Evolutionary conservation across 2,113 vertebrate species (phyloP).

Genomic region (rat (Rattus norvegicus)): DNA sequence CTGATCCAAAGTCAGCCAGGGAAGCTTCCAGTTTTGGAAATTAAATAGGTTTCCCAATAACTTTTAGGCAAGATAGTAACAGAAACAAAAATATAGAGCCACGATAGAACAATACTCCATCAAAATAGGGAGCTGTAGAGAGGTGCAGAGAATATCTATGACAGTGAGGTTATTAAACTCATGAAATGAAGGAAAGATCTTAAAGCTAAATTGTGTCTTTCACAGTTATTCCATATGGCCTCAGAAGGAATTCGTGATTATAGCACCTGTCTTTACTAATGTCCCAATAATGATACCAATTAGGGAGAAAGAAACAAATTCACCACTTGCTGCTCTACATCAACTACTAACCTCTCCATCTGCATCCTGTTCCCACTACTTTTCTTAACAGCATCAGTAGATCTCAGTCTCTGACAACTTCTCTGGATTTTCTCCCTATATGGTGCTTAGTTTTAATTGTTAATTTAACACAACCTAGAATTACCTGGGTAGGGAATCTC

Average conservation of each 20-base stretch:
- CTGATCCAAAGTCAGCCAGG: neutral
- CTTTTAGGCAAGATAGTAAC: neutral
- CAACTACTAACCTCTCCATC: neutral
- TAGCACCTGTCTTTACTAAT: neutral
- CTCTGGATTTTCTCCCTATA: no score
- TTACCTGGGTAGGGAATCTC: neutral
- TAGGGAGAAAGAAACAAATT: neutral
- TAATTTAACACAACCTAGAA: neutral
- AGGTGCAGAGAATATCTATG: neutral
- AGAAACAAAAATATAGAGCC: neutral
- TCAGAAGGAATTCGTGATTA: neutral
- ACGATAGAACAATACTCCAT: neutral
- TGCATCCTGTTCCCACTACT: accelerated
- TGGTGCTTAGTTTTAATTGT: neutral
- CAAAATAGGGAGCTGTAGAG: accelerated
- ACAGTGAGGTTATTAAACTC: neutral
- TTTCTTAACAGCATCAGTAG: neutral
- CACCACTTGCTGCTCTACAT: neutral
- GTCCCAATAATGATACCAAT: neutral
- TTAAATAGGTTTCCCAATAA: neutral
- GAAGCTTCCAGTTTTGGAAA: neutral
- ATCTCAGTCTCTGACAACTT: neutral
- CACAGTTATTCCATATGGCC: neutral
- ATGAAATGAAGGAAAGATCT: neutral
- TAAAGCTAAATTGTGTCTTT: neutral